phyloP scores from a whole-genome alignment of 2,113 vertebrate species.

The Phodopus roborovskii region DNA sequence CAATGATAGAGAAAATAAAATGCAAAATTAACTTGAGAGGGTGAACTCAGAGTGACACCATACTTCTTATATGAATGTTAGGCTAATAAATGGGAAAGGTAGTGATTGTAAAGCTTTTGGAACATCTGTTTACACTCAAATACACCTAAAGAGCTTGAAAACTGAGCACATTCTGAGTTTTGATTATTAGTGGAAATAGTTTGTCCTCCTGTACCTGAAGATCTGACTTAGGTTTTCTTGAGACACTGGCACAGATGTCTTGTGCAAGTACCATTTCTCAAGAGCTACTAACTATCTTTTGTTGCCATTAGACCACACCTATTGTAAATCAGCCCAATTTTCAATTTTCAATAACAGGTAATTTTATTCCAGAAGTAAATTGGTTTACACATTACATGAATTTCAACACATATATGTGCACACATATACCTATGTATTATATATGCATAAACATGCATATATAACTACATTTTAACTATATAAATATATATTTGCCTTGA shows the following conservation, averaged over 20 bases:
- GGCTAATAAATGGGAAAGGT: not conserved
- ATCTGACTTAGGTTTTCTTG: not conserved
- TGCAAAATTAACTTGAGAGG: slow-evolving; percentile 14
- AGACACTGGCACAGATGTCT: not conserved
- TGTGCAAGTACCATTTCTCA: not conserved
- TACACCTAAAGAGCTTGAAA: not conserved
- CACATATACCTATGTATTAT: not conserved
- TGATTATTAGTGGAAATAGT: not conserved
- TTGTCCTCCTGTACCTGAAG: not conserved
- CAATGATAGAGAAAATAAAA: slow-evolving; percentile 28
- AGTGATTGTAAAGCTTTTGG: not conserved
- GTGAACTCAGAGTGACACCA: not conserved
- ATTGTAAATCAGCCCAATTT: not conserved
- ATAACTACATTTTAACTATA: not conserved
- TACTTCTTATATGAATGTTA: not conserved
- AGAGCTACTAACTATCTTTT: not conserved
- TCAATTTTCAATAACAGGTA: not conserved
- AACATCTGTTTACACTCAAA: not conserved
- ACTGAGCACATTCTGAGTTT: not conserved
- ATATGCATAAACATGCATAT: not conserved
- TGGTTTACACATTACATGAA: not conserved
- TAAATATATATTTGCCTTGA: not conserved
- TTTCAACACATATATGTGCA: not conserved
- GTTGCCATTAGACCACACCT: not conserved
- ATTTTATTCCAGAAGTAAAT: not conserved